phyloP scores from a whole-genome alignment of 1,140 invertebrate species.

The Zaprionus taronus region DNA sequence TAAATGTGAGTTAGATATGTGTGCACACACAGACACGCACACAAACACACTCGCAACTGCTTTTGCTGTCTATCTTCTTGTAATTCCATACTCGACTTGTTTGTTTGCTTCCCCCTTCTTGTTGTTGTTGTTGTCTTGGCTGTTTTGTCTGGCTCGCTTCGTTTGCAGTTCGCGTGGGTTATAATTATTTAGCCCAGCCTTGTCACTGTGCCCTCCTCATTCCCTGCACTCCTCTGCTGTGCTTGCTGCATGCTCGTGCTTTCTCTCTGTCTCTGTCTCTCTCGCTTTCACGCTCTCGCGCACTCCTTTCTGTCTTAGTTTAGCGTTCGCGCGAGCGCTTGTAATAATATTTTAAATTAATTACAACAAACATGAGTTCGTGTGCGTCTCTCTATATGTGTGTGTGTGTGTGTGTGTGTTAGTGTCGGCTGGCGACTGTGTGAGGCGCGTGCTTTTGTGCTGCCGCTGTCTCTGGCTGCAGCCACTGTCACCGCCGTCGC shows the following conservation, averaged over 20 bases:
- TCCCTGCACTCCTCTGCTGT: not conserved
- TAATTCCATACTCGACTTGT: constrained; percentile 47
- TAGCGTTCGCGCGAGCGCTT: constrained; percentile 77
- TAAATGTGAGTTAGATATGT: constrained; percentile 10
- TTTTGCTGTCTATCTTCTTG: constrained; percentile 31
- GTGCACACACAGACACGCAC: not conserved
- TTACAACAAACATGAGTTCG: constrained; percentile 79
- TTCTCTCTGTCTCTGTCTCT: not conserved
- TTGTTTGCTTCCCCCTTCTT: constrained; percentile 16
- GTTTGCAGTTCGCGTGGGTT: constrained; percentile 78
- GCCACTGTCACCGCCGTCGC: constrained; percentile 10
- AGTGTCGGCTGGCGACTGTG: constrained; percentile 10
- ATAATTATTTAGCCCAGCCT: constrained; percentile 79
- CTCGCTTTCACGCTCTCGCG: constrained; percentile 1
- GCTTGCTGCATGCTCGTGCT: constrained; percentile 25
- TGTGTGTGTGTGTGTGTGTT: constrained; percentile 53
- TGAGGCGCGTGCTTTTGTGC: constrained; percentile 73
- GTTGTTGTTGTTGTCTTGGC: constrained; percentile 17
- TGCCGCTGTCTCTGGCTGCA: constrained; percentile 9
- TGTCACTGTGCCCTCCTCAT: constrained; percentile 55
- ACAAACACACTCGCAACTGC: not conserved
- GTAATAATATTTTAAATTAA: constrained; percentile 84
- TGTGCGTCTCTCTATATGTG: constrained; percentile 41
- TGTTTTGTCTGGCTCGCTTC: constrained; percentile 45
- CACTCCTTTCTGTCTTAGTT: constrained; percentile 68